Base-by-base conservation (phyloP, 1,140 invertebrate genomes). In the Drosophila suzukii region DNA sequence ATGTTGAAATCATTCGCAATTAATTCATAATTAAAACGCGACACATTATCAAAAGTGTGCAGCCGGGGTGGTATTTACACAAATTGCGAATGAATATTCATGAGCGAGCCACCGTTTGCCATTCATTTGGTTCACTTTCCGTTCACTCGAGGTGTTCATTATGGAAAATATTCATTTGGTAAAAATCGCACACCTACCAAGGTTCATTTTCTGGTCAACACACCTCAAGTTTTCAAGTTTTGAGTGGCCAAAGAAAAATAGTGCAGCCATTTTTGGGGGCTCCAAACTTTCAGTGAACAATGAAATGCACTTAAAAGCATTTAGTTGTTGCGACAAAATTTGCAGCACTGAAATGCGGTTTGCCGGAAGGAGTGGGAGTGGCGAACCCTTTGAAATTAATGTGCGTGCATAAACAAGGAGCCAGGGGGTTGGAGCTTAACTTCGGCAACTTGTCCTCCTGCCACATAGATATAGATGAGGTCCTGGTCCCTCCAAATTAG, bases 1-100 rank as follows among this genome's bases (percentile, higher is more conserved):
- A 88, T 86, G 82, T 88, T 86, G 83, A 86, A 86, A 86, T 88
- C 83, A 86, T 86, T 86, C 75, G 83, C 83, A 88, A 86, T 86
- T 86, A 86, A 86, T 86, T 86, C 82, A 86, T 86, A 86, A 86
- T 86, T 88, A 86, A 86, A 86, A 82, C 75, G 79, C 79, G 83
- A 86, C 82, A 86, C 82, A 86, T 86, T 88, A 86, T 88, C 79
- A 86, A 86, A 86, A 82, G 79, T 76, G 70, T 62, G 68, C 27
- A 38, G 11, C 53, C 54, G 44, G 34, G 65, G 6, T 53, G 57
- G 44, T 36, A 88, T 86, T 86, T 88, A 72, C 78, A 88, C 82
- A 86, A 86, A 86, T 83, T 63, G 61, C 79, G 58, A 68, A 86
- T 86, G 82, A 86, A 86, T 86, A 88, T 88, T 88, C 65, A 88